Percentiles rank a stretch among this genome's conserved stretches.
phyloP scores from a whole-genome alignment of 2,113 vertebrate genomes.

The Eolophus roseicapilla region DNA sequence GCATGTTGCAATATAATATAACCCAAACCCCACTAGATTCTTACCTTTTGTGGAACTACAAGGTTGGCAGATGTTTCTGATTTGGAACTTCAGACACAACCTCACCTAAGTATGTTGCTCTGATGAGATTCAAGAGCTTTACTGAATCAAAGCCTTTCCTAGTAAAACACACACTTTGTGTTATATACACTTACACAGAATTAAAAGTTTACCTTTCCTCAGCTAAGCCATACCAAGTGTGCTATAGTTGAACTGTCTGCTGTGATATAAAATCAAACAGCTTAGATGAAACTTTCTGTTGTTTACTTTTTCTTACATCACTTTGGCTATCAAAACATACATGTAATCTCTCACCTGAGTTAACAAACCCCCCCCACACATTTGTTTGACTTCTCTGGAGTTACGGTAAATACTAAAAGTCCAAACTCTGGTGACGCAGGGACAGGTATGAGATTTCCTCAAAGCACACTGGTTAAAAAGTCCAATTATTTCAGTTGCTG shows the following conservation, averaged over 20 bases:
- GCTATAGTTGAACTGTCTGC: neutral
- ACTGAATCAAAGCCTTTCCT: neutral
- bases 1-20: neutral
- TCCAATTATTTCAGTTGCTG: neutral
- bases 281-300: neutral
- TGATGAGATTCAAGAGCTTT: neutral
- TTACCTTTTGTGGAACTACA: neutral
- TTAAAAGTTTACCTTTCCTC: neutral
- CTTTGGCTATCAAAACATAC: neutral
- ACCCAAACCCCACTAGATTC: neutral
- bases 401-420: neutral
- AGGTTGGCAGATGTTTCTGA: neutral
- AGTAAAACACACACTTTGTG: neutral
- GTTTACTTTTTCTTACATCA: neutral
- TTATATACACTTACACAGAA: neutral
- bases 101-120: neutral
- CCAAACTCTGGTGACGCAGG: neutral
- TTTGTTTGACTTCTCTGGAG: neutral
- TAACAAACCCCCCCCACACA: rapidly evolving
- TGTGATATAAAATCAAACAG: neutral
- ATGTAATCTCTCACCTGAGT: neutral
- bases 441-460: neutral
- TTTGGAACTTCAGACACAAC: neutral
- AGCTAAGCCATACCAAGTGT: neutral
- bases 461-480: neutral